A percentile compares a stretch with the other conserved stretches of the same genome.
These are phyloP conservation scores for Meteorus sp. DNA, from an alignment of 1,140 invertebrate genomes.

Conservation along the genomic window DNA sequence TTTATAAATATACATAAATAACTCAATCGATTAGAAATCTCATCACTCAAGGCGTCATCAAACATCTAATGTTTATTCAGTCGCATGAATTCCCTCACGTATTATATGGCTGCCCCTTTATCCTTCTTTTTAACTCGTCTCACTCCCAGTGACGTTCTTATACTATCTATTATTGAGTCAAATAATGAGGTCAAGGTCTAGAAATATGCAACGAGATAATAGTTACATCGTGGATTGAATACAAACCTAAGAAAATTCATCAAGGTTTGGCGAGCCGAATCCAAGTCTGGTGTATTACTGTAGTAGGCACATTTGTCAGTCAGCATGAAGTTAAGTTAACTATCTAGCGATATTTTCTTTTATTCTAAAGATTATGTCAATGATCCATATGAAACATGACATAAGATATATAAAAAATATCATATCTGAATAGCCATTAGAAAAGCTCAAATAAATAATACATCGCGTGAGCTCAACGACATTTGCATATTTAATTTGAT, in stretches of 20 bases:
- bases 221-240: conserved; percentile 2
- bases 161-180: conserved; percentile 10
- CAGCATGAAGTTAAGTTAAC: neutral
- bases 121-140: neutral
- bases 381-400: conserved; percentile 34
- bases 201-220: neutral
- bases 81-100: too few species aligned
- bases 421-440: conserved; percentile 3
- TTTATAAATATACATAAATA: too few species aligned
- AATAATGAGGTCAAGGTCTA: conserved; percentile 5
- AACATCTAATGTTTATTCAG: too few species aligned
- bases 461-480: conserved; percentile 64
- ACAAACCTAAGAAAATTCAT: conserved; percentile 9
- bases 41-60: too few species aligned
- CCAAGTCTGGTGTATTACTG: too few species aligned
- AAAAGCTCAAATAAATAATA: conserved; percentile 30
- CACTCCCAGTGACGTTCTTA: neutral
- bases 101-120: neutral
- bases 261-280: neutral
- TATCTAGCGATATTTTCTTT: neutral
- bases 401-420: conserved; percentile 26
- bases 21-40: too few species aligned
- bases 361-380: conserved; percentile 24
- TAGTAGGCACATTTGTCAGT: neutral
- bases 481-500: conserved; percentile 60